Evolutionary conservation across 2,113 vertebrate genomes (phyloP).

Genomic region (Bufo bufo): DNA sequence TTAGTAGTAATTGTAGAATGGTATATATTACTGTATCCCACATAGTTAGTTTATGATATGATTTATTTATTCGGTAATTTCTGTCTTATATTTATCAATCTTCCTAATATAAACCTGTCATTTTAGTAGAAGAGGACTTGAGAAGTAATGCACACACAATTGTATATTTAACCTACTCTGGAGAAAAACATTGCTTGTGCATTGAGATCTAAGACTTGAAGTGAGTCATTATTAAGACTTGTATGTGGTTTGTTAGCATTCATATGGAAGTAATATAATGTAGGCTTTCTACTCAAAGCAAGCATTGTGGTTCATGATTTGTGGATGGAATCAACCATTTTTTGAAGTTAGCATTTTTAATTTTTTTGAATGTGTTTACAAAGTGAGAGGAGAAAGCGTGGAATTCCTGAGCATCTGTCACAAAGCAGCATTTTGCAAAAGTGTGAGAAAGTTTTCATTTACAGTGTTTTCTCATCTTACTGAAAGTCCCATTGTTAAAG

Average conservation of each 20-base stretch:
- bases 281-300: constrained; percentile 42
- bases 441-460: constrained; percentile 43
- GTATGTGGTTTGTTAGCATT: constrained; percentile 50
- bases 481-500: neutral
- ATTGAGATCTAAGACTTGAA: constrained; percentile 45
- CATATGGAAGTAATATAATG: constrained; percentile 55
- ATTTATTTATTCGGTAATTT: constrained; percentile 50
- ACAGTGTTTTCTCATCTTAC: neutral
- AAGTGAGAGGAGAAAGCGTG: constrained; percentile 1
- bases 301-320: constrained; percentile 45
- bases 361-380: constrained; percentile 46
- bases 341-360: constrained; percentile 45
- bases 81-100: constrained; percentile 48
- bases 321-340: constrained; percentile 33
- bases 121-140: constrained; percentile 23
- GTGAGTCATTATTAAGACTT: constrained; percentile 58
- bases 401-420: constrained; percentile 40
- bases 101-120: constrained; percentile 51
- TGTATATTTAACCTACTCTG: constrained; percentile 42
- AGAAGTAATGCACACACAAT: constrained; percentile 24
- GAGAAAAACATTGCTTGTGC: constrained; percentile 29
- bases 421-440: constrained; percentile 40
- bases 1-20: constrained; percentile 36
- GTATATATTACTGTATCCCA: constrained; percentile 27
- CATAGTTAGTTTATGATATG: constrained; percentile 29